These are phyloP conservation scores for Copidosoma floridanum DNA, from an alignment of 1,140 invertebrate genomes.

Conservation along the genomic window DNA sequence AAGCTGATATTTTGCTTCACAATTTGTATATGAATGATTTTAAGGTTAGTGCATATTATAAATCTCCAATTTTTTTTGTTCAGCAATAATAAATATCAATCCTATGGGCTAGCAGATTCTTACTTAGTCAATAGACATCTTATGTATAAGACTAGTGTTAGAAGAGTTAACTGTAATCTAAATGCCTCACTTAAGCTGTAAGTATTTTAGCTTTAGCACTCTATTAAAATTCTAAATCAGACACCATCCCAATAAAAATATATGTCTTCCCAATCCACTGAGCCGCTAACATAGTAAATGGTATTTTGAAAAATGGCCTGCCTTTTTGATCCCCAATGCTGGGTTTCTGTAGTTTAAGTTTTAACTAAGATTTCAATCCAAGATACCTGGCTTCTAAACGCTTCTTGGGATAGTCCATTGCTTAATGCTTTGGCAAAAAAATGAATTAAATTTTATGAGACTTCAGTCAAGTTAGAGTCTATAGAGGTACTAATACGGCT, in stretches of 20 bases:
- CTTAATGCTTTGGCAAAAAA: neutral
- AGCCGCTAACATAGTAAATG: no score
- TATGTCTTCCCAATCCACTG: no score
- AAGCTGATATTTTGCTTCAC: constrained; percentile 39
- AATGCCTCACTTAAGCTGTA: neutral
- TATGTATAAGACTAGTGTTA: neutral
- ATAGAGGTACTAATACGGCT: neutral
- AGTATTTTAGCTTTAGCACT: neutral
- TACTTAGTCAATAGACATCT: neutral
- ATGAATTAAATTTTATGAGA: neutral
- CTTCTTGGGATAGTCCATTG: neutral
- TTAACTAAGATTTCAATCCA: neutral
- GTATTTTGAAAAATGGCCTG: no score
- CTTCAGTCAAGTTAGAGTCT: neutral
- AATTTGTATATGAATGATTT: no score
- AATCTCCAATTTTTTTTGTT: constrained; percentile 6
- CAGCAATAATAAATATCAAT: neutral
- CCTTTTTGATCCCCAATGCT: no score
- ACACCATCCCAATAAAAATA: no score
- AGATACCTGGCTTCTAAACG: no score
- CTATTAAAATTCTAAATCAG: neutral
- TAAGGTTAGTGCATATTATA: constrained; percentile 22
- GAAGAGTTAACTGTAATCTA: neutral
- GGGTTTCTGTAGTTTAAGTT: neutral
- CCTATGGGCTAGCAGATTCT: neutral